Base-by-base conservation (phyloP, 2,797 vertebrate species). In the Oreochromis mossambicus region DNA sequence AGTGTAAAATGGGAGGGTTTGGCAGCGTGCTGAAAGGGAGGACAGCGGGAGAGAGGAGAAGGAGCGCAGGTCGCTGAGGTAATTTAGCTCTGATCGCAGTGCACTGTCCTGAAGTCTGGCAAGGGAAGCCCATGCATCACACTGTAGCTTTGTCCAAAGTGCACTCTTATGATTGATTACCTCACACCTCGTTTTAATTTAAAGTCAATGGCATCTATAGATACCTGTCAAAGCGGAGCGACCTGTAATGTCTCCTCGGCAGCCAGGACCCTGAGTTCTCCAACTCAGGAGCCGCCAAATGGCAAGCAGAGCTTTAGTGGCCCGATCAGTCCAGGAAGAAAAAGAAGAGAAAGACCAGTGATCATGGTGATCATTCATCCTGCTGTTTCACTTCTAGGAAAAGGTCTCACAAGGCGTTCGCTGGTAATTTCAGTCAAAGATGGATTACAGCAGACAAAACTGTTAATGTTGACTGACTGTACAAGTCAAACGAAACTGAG, bases 151-250 rank as follows among this genome's bases (percentile, higher is more conserved):
- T 88, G 85, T 93, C 91, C 85, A 5, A 79, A 82, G 83, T 83
- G 81, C 86, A 73, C 83, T 88, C 66, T 70, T 92, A 89, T 95
- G 94, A 97, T 91, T 94, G 95, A 97, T 96, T 92, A 87, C 89
- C 80, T 81, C 90, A 85, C 85, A 86, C 41, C 66, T 75, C 5
- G 78, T 92, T 94, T 94, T 95, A 94, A 96, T 95, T 95, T 91
- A 94, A 95, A 95, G 92, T 90, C 94, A 95, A 90, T 89, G 79
- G 43, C 80, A 81, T 94, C 94, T 93, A 94, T 93, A 96, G 96
- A 96, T 95, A 95, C 92, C 94, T 93, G 95, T 95, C 96, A 95
- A 90, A 63, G 80, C 21, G 2, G 78, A 89, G 88, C 88, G 68
- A 85, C 85, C 87, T 61, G 84, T 90, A 92, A 94, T 91, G 93